phyloP scores from a whole-genome alignment of 2,113 vertebrate genomes.

The Mellivora capensis region DNA sequence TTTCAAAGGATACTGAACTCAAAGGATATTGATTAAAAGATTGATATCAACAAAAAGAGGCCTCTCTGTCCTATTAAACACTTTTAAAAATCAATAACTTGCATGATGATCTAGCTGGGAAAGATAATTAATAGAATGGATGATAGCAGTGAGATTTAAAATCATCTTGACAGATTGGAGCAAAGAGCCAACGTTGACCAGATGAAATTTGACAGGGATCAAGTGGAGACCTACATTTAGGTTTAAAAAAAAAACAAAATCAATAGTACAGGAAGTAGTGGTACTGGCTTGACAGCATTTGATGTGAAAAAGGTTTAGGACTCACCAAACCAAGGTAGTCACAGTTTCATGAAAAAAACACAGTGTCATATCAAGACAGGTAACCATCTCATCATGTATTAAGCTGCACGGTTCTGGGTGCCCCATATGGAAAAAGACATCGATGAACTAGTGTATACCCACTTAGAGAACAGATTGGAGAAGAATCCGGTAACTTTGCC shows the following conservation, averaged over 20 bases:
- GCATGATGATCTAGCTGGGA: not conserved
- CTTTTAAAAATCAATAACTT: not conserved
- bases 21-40: not conserved
- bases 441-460: not conserved
- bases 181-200: constrained; percentile 14
- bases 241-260: not conserved
- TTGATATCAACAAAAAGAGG: not conserved
- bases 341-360: constrained; percentile 24
- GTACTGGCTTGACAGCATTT: constrained; percentile 36
- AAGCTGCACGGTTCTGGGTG: not conserved
- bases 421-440: not conserved
- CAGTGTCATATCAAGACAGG: not conserved
- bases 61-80: not conserved
- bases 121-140: not conserved
- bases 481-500: not conserved
- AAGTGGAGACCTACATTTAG: not conserved
- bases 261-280: not conserved
- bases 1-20: not conserved
- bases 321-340: not conserved
- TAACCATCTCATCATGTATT: not conserved
- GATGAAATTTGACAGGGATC: constrained; percentile 42
- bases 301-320: not conserved
- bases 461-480: not conserved
- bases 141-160: constrained; percentile 25
- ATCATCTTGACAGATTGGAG: not conserved